Base-by-base conservation (phyloP, 2,797 vertebrate genomes). In the Neoniphon sammara region DNA sequence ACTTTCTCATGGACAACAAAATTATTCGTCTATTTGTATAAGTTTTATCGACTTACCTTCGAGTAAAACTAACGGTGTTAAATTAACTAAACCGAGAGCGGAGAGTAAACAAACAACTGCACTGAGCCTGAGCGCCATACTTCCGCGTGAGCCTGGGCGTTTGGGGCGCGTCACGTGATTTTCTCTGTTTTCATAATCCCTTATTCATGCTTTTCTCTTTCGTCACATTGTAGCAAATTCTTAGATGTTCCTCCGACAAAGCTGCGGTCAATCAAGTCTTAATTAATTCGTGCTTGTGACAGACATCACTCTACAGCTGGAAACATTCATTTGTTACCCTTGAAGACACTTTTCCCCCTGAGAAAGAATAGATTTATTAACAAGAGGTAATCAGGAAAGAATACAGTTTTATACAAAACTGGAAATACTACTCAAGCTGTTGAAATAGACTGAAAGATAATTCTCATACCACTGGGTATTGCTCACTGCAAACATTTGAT, bases 381-480 rank as follows among this genome's bases (percentile, higher is more conserved):
- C 96, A 97, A 98, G 96, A 97, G 97, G 97, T 98, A 98, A 98
- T 97, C 95, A 96, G 96, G 96, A 98, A 96, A 99, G 96, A 96
- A 95, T 95, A 92, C 93, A 94, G 82, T 90, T 96, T 96, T 96
- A 94, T 97, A 98, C 96, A 97, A 97, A 97, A 95, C 92, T 93
- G 94, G 94, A 96, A 96, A 95, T 94, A 92, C 94, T 93, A 93
- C 89, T 95, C 94, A 95, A 96, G 95, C 96, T 91, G 94, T 95
- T 93, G 95, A 95, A 96, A 94, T 92, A 94, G 95, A 95, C 94
- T 93, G 93, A 96, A 95, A 94, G 88, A 94, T 95, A 94, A 93
- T 94, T 94, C 92, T 95, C 93, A 94, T 94, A 95, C 94, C 94
- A 93, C 93, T 93, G 93, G 95, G 94, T 96, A 96, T 96, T 96